A percentile compares a stretch with the other conserved stretches of the same genome.
phyloP scores from a whole-genome alignment of 2,888 invertebrate genomes.

The Bellardia pandia region DNA sequence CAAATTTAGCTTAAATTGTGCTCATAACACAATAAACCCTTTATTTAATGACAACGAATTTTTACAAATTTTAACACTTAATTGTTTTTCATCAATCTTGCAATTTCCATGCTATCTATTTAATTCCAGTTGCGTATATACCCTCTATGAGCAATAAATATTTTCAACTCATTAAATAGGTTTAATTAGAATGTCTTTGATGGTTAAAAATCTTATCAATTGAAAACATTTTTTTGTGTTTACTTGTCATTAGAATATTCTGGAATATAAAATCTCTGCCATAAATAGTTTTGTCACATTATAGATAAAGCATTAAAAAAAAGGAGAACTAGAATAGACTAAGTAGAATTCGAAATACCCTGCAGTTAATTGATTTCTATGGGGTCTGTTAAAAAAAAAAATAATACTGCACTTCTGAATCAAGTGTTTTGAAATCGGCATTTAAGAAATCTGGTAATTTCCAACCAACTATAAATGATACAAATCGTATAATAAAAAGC shows the following conservation, averaged over 20 bases:
- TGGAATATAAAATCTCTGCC: constrained; percentile 14
- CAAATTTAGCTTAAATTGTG: too few relatives aligned
- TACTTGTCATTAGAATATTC: not conserved
- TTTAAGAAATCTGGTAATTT: too few relatives aligned
- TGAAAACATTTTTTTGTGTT: not conserved
- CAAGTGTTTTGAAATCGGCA: too few relatives aligned
- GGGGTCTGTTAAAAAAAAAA: too few relatives aligned
- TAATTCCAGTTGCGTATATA: too few relatives aligned
- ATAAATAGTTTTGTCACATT: constrained; percentile 15
- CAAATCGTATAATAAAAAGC: too few relatives aligned
- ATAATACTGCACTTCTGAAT: too few relatives aligned
- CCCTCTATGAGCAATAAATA: not conserved
- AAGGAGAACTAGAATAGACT: not conserved
- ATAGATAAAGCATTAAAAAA: not conserved
- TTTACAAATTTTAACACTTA: not conserved
- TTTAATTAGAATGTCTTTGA: not conserved
- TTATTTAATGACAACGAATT: too few relatives aligned
- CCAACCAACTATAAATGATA: too few relatives aligned
- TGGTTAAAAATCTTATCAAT: constrained; percentile 19
- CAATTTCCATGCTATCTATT: not conserved
- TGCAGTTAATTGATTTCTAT: too few relatives aligned
- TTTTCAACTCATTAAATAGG: not conserved
- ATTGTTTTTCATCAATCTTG: not conserved
- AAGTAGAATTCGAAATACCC: not conserved
- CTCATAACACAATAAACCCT: too few relatives aligned